These are phyloP conservation scores for Acrocephalus kingi DNA, from an alignment of 2,113 vertebrate species.

Conservation along the genomic window DNA sequence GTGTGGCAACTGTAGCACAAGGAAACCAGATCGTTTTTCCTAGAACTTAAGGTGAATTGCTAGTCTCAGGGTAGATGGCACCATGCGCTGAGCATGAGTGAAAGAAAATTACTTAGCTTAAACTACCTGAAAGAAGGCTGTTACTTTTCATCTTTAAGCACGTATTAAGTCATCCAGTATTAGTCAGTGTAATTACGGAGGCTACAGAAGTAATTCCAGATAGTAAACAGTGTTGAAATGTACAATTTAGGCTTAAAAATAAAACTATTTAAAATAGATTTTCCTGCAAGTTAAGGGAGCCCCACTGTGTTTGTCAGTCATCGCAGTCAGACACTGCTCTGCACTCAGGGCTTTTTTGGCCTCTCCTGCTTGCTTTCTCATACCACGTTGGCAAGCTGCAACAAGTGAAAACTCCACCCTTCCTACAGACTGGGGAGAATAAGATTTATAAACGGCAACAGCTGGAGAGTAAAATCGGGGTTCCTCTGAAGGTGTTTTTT, in stretches of 20 bases:
- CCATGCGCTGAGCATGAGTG: neutral
- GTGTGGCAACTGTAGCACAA: neutral
- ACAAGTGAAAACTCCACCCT: slow-evolving; percentile 68
- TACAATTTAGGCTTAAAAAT: neutral
- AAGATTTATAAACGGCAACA: slow-evolving; percentile 2
- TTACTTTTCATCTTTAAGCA: neutral
- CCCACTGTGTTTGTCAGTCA: neutral
- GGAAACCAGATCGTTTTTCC: neutral
- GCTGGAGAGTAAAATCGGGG: neutral
- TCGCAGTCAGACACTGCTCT: neutral
- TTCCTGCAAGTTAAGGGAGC: neutral
- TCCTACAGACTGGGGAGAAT: neutral
- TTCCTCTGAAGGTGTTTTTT: slow-evolving; percentile 54
- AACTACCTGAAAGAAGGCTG: neutral
- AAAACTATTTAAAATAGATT: neutral
- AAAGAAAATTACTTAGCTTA: neutral
- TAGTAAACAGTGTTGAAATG: neutral
- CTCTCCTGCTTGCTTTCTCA: slow-evolving; percentile 20
- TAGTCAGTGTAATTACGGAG: neutral
- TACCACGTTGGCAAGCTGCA: slow-evolving; percentile 44
- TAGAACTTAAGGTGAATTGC: neutral
- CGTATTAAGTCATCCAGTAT: neutral
- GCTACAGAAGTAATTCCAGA: neutral
- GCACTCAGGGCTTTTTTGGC: neutral
- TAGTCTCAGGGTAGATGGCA: neutral